These are phyloP conservation scores for Epizoanthus fatuus DNA, from an alignment of 92 coral and sea anemone genomes.

Conservation along the genomic window DNA sequence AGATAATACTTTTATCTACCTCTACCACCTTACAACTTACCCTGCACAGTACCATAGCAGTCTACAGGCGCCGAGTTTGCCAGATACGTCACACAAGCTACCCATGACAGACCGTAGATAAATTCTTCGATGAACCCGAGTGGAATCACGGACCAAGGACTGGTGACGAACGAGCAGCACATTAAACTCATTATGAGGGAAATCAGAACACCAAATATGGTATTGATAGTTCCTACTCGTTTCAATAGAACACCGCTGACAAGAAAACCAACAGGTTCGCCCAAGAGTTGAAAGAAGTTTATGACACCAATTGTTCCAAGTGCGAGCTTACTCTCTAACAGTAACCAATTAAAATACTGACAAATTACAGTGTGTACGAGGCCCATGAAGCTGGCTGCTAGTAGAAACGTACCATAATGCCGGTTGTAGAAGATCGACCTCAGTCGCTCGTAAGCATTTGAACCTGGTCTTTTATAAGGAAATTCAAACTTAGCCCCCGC, in stretches of 20 bases:
- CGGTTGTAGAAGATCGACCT: conserved; percentile 71
- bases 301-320: conserved; percentile 71
- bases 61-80: conserved; percentile 79
- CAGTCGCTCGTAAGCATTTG: conserved; percentile 66
- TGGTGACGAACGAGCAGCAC: conserved; percentile 81
- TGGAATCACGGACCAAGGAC: conserved; percentile 85
- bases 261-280: conserved; percentile 90
- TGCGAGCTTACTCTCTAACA: conserved; percentile 66
- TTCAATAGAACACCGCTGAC: conserved; percentile 81
- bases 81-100: conserved; percentile 82
- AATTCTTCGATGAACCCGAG: conserved; percentile 85
- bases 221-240: conserved; percentile 81
- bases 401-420: conserved; percentile 81
- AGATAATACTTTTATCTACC: too few relatives aligned
- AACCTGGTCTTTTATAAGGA: conserved; percentile 50
- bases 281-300: conserved; percentile 80
- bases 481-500: conserved; percentile 79
- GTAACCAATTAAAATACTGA: conserved; percentile 72
- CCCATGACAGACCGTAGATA: conserved; percentile 81
- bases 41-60: conserved; percentile 86
- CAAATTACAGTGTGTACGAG: conserved; percentile 82
- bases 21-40: conserved; percentile 34
- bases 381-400: conserved; percentile 83
- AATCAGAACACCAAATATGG: conserved; percentile 76
- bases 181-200: conserved; percentile 72